These are phyloP conservation scores for Synchiropus splendidus DNA, from an alignment of 2,113 vertebrate species.

Conservation along the genomic window DNA sequence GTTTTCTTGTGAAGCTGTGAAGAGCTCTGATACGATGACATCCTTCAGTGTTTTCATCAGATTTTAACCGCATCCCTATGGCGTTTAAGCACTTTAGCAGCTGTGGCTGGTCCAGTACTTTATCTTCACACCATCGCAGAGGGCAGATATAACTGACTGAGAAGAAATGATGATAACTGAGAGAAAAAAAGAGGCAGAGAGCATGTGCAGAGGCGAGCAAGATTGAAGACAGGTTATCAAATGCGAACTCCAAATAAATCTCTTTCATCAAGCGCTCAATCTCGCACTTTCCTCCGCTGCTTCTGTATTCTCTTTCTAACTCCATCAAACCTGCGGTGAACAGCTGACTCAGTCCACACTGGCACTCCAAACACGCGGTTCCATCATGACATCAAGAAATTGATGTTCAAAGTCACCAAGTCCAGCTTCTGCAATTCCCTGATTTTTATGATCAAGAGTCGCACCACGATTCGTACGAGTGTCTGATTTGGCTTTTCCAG, in stretches of 20 bases:
- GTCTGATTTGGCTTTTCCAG: too few species aligned
- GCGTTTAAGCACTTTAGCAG: slow-evolving; percentile 44
- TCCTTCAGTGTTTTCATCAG: slow-evolving; percentile 7
- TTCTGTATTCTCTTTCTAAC: slow-evolving; percentile 29
- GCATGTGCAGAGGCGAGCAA: slow-evolving; percentile 44
- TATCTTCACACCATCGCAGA: slow-evolving; percentile 43
- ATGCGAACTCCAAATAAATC: slow-evolving; percentile 58
- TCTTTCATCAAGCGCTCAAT: slow-evolving; percentile 53
- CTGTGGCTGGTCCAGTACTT: slow-evolving; percentile 35
- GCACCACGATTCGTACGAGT: too few species aligned
- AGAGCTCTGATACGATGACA: background rate
- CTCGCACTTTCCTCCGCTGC: slow-evolving; percentile 24
- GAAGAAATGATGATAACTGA: slow-evolving; percentile 60
- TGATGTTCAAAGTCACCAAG: slow-evolving; percentile 1
- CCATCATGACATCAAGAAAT: slow-evolving; percentile 17
- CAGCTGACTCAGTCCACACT: slow-evolving; percentile 29
- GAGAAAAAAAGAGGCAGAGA: slow-evolving; percentile 21
- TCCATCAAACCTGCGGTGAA: slow-evolving; percentile 31
- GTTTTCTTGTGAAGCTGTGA: too few species aligned
- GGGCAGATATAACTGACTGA: slow-evolving; percentile 61
- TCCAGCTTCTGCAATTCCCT: slow-evolving; percentile 1
- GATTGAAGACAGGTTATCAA: slow-evolving; percentile 59
- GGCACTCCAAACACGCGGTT: slow-evolving; percentile 12
- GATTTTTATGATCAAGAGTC: too few species aligned
- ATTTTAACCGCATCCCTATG: slow-evolving; percentile 28